Percentiles rank a stretch among this genome's conserved stretches.
Conservation (phyloP, 2,113 vertebrate genomes). For the Mustelus asterias region DNA sequence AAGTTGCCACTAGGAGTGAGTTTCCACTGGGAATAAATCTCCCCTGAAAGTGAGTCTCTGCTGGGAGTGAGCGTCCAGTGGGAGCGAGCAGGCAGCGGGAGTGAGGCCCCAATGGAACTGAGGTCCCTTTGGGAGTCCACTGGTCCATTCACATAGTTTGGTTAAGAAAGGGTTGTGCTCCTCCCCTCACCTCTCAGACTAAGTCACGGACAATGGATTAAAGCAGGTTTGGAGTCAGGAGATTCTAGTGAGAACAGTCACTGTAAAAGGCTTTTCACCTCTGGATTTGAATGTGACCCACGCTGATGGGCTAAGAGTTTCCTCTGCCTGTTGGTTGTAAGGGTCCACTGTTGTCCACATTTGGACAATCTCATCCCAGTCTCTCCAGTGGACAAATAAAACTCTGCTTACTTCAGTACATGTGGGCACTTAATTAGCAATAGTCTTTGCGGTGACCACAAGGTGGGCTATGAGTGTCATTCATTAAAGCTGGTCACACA, state of each 20-base stretch:
- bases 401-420: neutral
- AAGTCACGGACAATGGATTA: neutral
- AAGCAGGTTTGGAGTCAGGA: neutral
- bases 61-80: neutral
- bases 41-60: neutral
- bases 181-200: neutral
- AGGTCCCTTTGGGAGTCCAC: neutral
- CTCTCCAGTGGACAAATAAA: neutral
- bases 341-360: neutral
- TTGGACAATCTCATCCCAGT: neutral
- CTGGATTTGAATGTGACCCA: neutral
- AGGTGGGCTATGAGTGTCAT: neutral
- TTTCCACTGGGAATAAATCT: neutral
- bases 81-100: neutral
- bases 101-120: neutral
- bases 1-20: neutral
- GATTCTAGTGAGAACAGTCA: neutral
- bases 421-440: neutral
- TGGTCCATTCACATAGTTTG: neutral
- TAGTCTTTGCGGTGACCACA: neutral
- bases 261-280: neutral
- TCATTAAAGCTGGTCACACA: neutral
- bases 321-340: neutral
- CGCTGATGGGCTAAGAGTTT: neutral
- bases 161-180: neutral